These are phyloP conservation scores for Diplogasteroides magnus DNA, from an alignment of 1,140 invertebrate genomes.

Conservation along the genomic window DNA sequence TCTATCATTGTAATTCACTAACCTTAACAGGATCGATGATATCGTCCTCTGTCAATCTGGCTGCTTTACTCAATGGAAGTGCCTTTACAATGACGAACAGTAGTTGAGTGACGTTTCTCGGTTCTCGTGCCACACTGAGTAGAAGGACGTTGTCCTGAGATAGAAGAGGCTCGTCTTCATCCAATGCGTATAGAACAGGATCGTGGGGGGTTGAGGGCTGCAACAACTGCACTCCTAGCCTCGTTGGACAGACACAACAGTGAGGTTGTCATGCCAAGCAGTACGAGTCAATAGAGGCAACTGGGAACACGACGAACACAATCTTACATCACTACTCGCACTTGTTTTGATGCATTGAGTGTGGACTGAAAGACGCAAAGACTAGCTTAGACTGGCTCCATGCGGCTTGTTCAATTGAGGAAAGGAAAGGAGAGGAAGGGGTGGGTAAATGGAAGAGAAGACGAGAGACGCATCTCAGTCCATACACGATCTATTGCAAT, in stretches of 20 bases:
- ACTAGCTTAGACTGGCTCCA: too few relatives aligned
- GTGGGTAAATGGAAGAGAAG: too few relatives aligned
- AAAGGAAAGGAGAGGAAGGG: too few relatives aligned
- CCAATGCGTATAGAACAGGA: conserved; percentile 19
- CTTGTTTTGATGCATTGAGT: too few relatives aligned
- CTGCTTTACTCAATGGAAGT: conserved; percentile 6
- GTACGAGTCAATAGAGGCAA: too few relatives aligned
- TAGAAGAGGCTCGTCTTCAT: conserved; percentile 37
- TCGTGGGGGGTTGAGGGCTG: conserved; percentile 3
- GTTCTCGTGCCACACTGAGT: conserved; percentile 36
- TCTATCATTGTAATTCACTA: neutral
- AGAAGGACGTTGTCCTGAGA: conserved; percentile 49
- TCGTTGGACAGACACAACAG: neutral
- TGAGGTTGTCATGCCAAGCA: too few relatives aligned
- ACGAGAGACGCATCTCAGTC: too few relatives aligned
- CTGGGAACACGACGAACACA: too few relatives aligned
- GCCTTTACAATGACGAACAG: conserved; percentile 42
- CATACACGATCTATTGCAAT: too few relatives aligned
- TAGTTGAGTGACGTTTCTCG: conserved; percentile 36
- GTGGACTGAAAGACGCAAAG: too few relatives aligned
- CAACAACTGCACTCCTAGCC: neutral
- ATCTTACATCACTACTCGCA: too few relatives aligned
- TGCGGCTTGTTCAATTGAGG: too few relatives aligned
- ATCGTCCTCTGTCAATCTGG: conserved; percentile 4
- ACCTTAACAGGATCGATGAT: conserved; percentile 26